A percentile compares a stretch with the other conserved stretches of the same genome.
These are phyloP conservation scores for Bujurquina vittata DNA, from an alignment of 2,113 vertebrate species.

Conservation along the genomic window DNA sequence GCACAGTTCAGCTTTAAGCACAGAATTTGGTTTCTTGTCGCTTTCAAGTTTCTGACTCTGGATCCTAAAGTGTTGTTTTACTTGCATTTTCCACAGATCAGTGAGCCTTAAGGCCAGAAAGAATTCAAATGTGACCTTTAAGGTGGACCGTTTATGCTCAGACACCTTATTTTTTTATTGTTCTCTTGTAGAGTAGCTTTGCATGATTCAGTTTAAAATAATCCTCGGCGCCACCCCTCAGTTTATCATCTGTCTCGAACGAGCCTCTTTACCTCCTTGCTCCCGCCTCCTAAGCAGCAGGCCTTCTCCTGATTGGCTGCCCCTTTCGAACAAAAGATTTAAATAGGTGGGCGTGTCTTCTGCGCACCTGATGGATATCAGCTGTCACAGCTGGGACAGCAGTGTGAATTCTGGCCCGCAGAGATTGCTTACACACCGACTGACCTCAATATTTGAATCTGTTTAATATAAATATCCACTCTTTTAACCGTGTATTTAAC, in stretches of 20 bases:
- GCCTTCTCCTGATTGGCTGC: background rate
- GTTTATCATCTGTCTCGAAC: too few relatives aligned
- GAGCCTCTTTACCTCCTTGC: background rate
- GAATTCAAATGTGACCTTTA: too few relatives aligned
- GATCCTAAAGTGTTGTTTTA: background rate
- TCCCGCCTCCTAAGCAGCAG: rapidly evolving
- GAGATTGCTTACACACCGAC: background rate
- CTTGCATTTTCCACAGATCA: background rate
- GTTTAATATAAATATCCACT: background rate
- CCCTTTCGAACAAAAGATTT: background rate
- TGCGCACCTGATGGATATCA: background rate
- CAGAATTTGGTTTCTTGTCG: background rate
- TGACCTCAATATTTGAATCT: background rate
- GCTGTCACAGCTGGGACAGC: rapidly evolving
- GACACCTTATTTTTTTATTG: background rate
- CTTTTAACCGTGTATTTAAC: background rate
- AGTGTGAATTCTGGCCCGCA: background rate
- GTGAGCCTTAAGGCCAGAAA: background rate
- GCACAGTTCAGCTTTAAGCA: background rate
- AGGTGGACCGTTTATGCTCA: background rate
- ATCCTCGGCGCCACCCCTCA: background rate
- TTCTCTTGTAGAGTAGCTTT: background rate
- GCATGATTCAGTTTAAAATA: background rate
- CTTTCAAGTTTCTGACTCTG: background rate
- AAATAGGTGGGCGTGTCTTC: background rate